These are phyloP conservation scores for Drosophila villosipedis DNA, from an alignment of 2,888 invertebrate species.

Conservation along the genomic window DNA sequence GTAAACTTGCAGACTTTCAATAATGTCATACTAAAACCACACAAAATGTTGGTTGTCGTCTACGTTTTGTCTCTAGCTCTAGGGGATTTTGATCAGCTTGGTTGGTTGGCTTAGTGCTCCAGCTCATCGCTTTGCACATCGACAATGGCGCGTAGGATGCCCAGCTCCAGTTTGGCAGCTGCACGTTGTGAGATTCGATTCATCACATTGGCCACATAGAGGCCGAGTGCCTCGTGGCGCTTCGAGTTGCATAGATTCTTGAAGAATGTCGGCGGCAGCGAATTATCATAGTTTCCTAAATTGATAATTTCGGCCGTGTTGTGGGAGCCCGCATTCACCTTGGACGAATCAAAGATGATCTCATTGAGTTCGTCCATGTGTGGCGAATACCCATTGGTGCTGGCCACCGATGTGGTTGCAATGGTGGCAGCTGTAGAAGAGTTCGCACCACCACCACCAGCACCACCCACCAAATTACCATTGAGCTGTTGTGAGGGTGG, in stretches of 20 bases:
- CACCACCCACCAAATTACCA: conserved; percentile 48
- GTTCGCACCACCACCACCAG: conserved; percentile 54
- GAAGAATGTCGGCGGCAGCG: conserved; percentile 84
- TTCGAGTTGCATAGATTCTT: conserved; percentile 84
- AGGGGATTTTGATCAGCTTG: conserved; percentile 3
- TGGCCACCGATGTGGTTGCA: conserved; percentile 75
- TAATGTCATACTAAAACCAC: conserved; percentile 27
- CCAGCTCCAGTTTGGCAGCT: conserved; percentile 82
- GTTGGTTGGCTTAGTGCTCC: conserved; percentile 66
- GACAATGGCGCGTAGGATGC: conserved; percentile 83
- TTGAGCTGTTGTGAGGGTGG: conserved; percentile 72
- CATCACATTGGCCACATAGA: conserved; percentile 84
- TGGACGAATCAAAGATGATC: conserved; percentile 79
- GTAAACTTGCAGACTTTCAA: conserved; percentile 16
- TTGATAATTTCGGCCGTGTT: conserved; percentile 77
- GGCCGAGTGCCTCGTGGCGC: conserved; percentile 83
- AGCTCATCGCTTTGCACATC: conserved; percentile 83
- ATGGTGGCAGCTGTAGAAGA: conserved; percentile 77
- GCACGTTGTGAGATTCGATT: conserved; percentile 81
- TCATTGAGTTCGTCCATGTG: conserved; percentile 83
- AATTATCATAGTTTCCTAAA: conserved; percentile 83
- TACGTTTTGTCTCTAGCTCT: conserved; percentile 27
- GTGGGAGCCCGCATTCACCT: conserved; percentile 43
- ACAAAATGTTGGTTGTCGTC: conserved; percentile 15
- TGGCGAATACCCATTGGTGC: conserved; percentile 82